These are phyloP conservation scores for Contarinia nasturtii DNA, from an alignment of 1,140 invertebrate genomes.

Conservation along the genomic window DNA sequence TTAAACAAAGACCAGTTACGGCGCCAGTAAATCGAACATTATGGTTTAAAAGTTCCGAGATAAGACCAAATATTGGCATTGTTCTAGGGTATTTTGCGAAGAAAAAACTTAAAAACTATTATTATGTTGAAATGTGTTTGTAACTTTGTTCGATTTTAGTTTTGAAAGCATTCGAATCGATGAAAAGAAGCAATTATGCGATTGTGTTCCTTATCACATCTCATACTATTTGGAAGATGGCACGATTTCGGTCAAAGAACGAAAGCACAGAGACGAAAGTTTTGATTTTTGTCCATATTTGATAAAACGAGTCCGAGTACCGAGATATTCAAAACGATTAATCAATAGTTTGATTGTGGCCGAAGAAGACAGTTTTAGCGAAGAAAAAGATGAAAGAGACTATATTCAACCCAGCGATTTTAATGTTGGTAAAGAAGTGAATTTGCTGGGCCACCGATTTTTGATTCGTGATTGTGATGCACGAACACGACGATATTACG, in stretches of 20 bases:
- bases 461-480: constrained; percentile 60
- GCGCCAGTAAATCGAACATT: no score
- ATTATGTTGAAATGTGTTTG: background rate
- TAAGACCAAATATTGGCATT: no score
- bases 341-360: constrained; percentile 23
- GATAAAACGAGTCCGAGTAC: constrained; percentile 53
- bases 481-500: constrained; percentile 60
- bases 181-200: constrained; percentile 38
- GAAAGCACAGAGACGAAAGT: constrained; percentile 44
- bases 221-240: constrained; percentile 65
- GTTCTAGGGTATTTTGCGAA: no score
- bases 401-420: constrained; percentile 62
- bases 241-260: constrained; percentile 54
- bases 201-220: constrained; percentile 37
- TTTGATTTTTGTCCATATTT: constrained; percentile 53
- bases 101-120: background rate
- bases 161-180: constrained; percentile 68
- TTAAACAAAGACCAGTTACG: no score
- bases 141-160: constrained; percentile 27
- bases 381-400: constrained; percentile 47
- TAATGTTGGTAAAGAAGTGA: constrained; percentile 45
- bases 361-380: background rate
- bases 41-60: no score
- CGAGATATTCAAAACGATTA: constrained; percentile 55
- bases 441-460: constrained; percentile 46